Conservation (phyloP, 2,888 invertebrate species). For the Cantharis nigra region DNA sequence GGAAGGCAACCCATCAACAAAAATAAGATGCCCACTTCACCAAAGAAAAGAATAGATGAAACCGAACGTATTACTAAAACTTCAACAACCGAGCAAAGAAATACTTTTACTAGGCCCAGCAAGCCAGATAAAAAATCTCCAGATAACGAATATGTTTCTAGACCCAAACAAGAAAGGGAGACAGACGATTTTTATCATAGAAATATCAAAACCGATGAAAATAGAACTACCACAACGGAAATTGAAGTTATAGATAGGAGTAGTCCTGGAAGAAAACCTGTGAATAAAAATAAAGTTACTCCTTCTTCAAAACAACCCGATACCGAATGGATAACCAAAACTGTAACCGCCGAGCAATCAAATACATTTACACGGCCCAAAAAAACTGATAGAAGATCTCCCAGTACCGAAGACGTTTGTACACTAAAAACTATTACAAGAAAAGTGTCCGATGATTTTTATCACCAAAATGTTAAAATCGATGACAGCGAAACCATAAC, state of each 20-base stretch:
- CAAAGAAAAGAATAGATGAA: not conserved
- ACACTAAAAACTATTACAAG: not conserved
- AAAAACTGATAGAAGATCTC: not conserved
- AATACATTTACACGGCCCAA: not conserved
- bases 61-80: not conserved
- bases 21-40: not conserved
- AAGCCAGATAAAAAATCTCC: slow-evolving; percentile 6
- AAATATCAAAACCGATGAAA: not conserved
- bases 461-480: slow-evolving; percentile 2
- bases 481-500: not conserved
- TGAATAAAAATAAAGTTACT: not conserved
- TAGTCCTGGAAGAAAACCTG: not conserved
- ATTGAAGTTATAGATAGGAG: not conserved
- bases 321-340: not conserved
- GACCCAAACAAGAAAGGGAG: not conserved
- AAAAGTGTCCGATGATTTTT: not conserved
- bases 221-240: not conserved
- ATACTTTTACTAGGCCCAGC: not conserved
- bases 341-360: not conserved
- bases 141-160: not conserved
- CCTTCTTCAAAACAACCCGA: not conserved
- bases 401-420: not conserved
- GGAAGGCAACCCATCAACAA: not conserved
- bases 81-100: not conserved
- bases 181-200: not conserved